phyloP scores from a whole-genome alignment of 2,113 vertebrate genomes.

The Tragelaphus scriptus region DNA sequence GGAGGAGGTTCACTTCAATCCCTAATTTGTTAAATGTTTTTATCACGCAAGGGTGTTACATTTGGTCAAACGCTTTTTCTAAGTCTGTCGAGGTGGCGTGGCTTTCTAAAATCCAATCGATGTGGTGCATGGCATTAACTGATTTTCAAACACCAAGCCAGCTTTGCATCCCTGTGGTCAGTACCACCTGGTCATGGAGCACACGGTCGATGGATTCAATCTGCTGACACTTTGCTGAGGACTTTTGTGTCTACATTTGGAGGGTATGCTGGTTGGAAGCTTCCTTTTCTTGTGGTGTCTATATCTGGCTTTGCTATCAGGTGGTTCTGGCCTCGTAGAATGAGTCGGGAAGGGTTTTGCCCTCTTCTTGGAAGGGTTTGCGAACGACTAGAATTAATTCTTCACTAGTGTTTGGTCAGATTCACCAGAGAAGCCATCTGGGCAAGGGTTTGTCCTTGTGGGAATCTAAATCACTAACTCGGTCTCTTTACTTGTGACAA shows the following conservation, averaged over 20 bases:
- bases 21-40: neutral
- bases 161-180: neutral
- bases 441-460: neutral
- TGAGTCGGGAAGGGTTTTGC: neutral
- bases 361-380: neutral
- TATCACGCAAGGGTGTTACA: neutral
- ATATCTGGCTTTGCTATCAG: neutral
- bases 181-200: accelerated
- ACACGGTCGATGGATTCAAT: accelerated
- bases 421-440: no score
- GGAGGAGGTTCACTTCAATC: neutral
- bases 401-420: neutral
- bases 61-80: neutral
- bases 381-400: neutral
- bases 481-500: neutral
- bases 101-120: neutral
- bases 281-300: neutral
- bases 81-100: neutral
- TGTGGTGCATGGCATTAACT: accelerated
- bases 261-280: neutral
- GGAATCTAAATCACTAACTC: accelerated
- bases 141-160: neutral
- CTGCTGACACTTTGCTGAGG: neutral
- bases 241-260: neutral
- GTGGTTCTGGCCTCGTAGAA: neutral